Percentiles rank a stretch among this genome's conserved stretches.
Evolutionary conservation across 2,113 vertebrate species (phyloP).

Genomic region (Zingel zingel): DNA sequence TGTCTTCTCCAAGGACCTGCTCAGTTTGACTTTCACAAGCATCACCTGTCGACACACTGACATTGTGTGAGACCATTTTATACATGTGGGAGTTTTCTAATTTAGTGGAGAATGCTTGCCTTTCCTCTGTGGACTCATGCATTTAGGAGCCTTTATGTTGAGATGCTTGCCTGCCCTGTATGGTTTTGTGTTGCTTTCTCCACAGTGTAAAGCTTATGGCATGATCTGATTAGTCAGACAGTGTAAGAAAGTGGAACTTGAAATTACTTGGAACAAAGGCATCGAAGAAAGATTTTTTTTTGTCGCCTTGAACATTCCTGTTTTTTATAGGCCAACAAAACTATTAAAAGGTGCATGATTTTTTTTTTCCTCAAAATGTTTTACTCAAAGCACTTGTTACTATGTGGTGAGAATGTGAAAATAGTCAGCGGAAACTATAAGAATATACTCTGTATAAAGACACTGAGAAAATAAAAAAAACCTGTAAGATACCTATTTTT

Average conservation of each 20-base stretch:
- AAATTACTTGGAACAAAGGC: slow-evolving; percentile 61
- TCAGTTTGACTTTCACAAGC: slow-evolving; percentile 60
- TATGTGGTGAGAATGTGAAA: slow-evolving; percentile 88
- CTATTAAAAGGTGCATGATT: slow-evolving; percentile 86
- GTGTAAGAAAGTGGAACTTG: slow-evolving; percentile 61
- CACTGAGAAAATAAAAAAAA: slow-evolving; percentile 82
- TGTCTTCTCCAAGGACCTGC: slow-evolving; percentile 60
- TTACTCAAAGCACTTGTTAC: slow-evolving; percentile 84
- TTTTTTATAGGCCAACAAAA: slow-evolving; percentile 82
- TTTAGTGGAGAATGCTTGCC: slow-evolving; percentile 76
- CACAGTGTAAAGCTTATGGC: slow-evolving; percentile 83
- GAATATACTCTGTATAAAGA: slow-evolving; percentile 87
- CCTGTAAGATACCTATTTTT: slow-evolving; percentile 87
- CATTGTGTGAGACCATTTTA: slow-evolving; percentile 66
- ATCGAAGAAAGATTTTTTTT: slow-evolving; percentile 62
- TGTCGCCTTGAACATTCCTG: slow-evolving; percentile 84
- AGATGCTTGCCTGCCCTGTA: slow-evolving; percentile 84
- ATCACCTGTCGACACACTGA: slow-evolving; percentile 57
- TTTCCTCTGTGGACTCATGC: slow-evolving; percentile 71
- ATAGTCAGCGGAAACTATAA: slow-evolving; percentile 86
- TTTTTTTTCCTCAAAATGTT: slow-evolving; percentile 75
- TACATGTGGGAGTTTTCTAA: slow-evolving; percentile 75
- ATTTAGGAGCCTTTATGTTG: slow-evolving; percentile 76
- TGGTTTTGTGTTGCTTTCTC: slow-evolving; percentile 84
- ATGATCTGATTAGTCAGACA: slow-evolving; percentile 78